Evolutionary conservation across 2,797 vertebrate species (phyloP).

Genomic region (Scarus forsteni): DNA sequence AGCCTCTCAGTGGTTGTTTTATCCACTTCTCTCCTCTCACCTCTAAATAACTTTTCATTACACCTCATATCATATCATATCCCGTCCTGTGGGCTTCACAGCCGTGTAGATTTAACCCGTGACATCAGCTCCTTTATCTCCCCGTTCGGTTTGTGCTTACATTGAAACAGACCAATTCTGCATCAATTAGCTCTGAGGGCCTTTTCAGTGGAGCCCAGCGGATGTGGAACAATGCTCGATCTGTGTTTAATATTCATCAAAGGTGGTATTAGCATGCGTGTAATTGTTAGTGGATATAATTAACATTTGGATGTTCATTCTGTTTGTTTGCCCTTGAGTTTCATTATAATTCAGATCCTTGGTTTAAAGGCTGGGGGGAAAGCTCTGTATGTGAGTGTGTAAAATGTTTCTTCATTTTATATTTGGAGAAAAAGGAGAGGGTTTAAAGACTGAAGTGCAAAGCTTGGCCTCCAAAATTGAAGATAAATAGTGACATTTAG

Average conservation of each 20-base stretch:
- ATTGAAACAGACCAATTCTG: background rate
- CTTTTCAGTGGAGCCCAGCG: background rate
- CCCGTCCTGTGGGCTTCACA: no score
- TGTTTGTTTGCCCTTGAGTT: background rate
- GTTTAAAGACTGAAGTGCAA: no score
- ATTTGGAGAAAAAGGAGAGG: no score
- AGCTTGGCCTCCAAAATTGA: no score
- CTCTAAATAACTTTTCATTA: no score
- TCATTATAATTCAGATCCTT: background rate
- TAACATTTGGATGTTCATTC: background rate
- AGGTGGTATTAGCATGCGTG: background rate
- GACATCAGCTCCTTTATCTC: background rate
- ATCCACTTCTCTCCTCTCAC: no score
- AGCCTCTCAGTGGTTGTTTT: no score
- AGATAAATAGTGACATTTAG: no score
- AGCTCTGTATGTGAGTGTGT: no score
- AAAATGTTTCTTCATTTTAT: no score
- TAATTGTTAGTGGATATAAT: background rate
- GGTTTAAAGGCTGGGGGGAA: background rate
- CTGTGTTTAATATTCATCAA: background rate
- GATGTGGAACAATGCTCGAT: background rate
- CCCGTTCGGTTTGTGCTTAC: background rate
- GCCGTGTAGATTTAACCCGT: background rate
- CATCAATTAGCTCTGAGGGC: slow-evolving; percentile 14
- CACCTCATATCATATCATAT: no score